Percentiles rank a stretch among this genome's conserved stretches.
These are phyloP conservation scores for Betta splendens DNA, from an alignment of 2,797 vertebrate species.

Conservation along the genomic window DNA sequence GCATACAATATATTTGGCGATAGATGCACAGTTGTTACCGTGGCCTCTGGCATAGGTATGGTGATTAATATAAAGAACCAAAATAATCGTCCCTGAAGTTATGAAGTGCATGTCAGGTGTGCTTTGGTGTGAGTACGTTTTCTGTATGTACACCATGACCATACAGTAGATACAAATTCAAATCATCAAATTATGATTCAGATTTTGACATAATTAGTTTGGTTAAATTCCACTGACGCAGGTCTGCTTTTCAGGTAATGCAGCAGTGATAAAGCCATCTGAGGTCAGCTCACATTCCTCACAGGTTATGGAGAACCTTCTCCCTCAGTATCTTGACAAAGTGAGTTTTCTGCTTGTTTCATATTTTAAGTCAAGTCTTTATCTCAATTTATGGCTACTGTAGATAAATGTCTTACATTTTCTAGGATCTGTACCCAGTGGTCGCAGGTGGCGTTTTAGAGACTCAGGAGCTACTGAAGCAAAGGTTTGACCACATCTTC, in stretches of 20 bases:
- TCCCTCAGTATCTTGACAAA: constrained; percentile 87
- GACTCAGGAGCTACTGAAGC: constrained; percentile 86
- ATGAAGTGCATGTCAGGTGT: too few species aligned
- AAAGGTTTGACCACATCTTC: constrained; percentile 90
- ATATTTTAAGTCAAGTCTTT: not conserved
- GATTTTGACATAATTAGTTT: not conserved
- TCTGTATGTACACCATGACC: too few species aligned
- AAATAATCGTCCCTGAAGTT: too few species aligned
- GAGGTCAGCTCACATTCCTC: constrained; percentile 81
- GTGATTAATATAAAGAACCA: too few species aligned
- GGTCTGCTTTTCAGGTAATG: constrained; percentile 92
- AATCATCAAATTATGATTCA: too few species aligned
- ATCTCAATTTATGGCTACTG: not conserved
- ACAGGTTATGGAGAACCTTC: constrained; percentile 80
- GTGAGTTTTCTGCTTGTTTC: constrained; percentile 58
- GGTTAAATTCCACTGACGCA: too few species aligned
- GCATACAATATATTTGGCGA: too few species aligned
- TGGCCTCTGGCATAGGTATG: too few species aligned
- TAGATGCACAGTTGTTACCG: too few species aligned
- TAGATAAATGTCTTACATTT: not conserved
- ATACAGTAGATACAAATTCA: too few species aligned
- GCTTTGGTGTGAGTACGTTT: too few species aligned
- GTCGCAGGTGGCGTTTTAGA: constrained; percentile 84
- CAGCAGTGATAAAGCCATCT: constrained; percentile 90
- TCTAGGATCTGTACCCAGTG: constrained; percentile 66